Base-by-base conservation (phyloP, 2,888 invertebrate species). In the Nomada fucata region DNA sequence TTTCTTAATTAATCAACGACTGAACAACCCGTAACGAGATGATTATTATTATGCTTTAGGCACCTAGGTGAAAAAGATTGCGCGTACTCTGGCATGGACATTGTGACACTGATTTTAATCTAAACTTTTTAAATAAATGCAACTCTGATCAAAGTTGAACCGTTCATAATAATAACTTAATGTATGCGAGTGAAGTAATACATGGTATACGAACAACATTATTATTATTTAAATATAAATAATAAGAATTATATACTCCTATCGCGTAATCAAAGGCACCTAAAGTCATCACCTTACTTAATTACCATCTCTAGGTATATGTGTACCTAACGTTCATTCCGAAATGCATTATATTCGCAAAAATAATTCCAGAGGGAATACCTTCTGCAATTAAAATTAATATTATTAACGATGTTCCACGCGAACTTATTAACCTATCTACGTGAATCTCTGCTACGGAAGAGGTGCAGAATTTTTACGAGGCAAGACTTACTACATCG, bases 1-100 rank as follows among this genome's bases (percentile, higher is more conserved):
- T 78, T 55, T 50, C 71, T 82, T 83, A 77, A 83, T 78, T 77
- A 75, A 82, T 71, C 82, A 83, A 64, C 67, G 18, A 2, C 13
- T 23, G 70, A 44, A 53, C 57, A 44, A 53, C 57, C 59, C 59
- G 52, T 44, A 59, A 64, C 53, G 50, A 50, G 63, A 75, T 75
- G 63, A 83, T 82, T 78, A 78, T 67, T 36, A 7, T 36, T 36
- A 7, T 36, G 7, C 36, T 20, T 63, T 20, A 59, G 18, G 61
- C 20, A 44, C 5, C 15, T 11, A n/a, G 42, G 4, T 63, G 50
- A 59, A 57, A 64, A 72, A 65, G 50, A 75, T 71, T 68, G 57
- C 44, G 11, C 47, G 67, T 42, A 57, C 47, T 50, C 50, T 70
- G 18, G 60, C 68, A 18, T 13, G 42, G 3, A 18, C 26, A 7